Percentiles rank a stretch among this genome's conserved stretches.
Evolutionary conservation across 2,113 vertebrate genomes (phyloP).

Genomic region (Caretta caretta): DNA sequence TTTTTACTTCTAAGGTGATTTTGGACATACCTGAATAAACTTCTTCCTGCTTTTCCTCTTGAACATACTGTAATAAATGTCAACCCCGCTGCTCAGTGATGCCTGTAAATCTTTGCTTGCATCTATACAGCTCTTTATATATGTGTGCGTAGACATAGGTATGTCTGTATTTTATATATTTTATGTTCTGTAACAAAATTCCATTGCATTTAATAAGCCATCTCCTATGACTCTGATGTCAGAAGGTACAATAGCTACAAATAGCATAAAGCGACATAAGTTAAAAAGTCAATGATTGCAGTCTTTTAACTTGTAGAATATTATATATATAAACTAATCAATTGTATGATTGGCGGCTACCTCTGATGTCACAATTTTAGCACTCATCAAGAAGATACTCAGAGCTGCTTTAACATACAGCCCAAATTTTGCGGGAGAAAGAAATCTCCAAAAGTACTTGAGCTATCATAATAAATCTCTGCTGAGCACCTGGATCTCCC

Average conservation of each 20-base stretch:
- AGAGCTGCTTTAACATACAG: not conserved
- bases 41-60: not conserved
- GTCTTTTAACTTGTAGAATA: not conserved
- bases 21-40: not conserved
- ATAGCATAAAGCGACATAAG: not conserved
- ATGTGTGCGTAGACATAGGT: not conserved
- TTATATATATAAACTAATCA: not conserved
- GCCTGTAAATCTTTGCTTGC: not conserved
- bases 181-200: not conserved
- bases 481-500: not conserved
- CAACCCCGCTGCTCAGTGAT: not conserved
- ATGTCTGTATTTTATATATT: constrained; percentile 17
- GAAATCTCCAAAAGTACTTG: not conserved
- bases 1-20: constrained; percentile 18
- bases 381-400: not conserved
- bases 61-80: constrained; percentile 3
- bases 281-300: constrained; percentile 9
- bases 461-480: not conserved
- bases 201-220: not conserved
- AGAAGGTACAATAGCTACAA: not conserved
- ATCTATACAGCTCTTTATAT: not conserved
- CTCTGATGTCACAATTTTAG: constrained; percentile 5
- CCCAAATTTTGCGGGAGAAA: not conserved
- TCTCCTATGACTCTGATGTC: not conserved
- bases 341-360: not conserved